Evolutionary conservation across 1,140 invertebrate species (phyloP), one percentile per base, ranked within the genome.

Genomic region (Helicoverpa zea): DNA sequence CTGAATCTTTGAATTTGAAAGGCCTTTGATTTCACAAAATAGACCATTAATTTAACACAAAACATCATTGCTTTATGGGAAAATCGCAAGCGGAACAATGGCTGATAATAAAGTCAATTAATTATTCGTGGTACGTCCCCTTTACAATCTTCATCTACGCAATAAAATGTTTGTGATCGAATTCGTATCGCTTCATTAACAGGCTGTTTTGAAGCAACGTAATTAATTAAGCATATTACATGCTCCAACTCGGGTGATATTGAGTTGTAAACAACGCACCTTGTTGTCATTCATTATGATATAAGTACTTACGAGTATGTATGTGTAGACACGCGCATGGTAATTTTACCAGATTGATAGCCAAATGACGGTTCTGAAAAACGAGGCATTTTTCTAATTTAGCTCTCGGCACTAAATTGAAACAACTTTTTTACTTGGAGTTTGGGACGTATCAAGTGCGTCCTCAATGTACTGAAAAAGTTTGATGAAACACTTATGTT

Each of bases 341-440:
- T 43, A 43, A 43, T 43, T 43, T 43, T 43, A 43, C 4, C 35
- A 43, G 35, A 43, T 43, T 43, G 58, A 29, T 61, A 68, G 35
- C 13, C 18, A 49, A 49, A 68, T 16, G 10, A 49, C 16, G 18
- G 64, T 43, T 18, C 35, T 47, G 35, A 66, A 10, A 59, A 61
- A 61, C 43, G 16, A 68, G 12, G 64, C 64, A n/a, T n/a, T 68
- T 68, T 68, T 68, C 13, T 51, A 68, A 68, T 68, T 68, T 29
- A 61, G 56, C 72, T 54, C 64, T 49, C 64, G 66, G 4, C 13
- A 68, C 14, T 23, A 29, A 64, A n/a, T 64, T n/a, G 16, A 43
- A 49, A 66, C n/a, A 49, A 49, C 64, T 49, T 49, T n/a, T 43
- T 43, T 43, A 43, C 35, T 43, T 43, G 5, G 35, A 9, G 5